These are phyloP conservation scores for Picus viridis DNA, from an alignment of 2,797 vertebrate species.

Conservation along the genomic window DNA sequence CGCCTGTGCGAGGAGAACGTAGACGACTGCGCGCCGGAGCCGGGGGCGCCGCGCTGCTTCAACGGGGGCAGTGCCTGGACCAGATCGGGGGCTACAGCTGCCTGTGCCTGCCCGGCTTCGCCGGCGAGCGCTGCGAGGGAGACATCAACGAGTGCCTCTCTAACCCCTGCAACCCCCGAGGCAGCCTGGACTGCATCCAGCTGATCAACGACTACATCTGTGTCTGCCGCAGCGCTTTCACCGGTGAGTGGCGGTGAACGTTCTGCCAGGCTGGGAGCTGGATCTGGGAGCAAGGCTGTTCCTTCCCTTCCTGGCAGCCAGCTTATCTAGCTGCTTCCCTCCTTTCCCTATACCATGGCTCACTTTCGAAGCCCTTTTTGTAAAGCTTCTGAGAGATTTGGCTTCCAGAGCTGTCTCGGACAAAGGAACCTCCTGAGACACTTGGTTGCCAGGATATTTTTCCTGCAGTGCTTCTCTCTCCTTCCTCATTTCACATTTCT, in stretches of 20 bases:
- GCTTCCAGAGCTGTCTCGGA: slow-evolving; percentile 10
- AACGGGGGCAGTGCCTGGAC: slow-evolving; percentile 86
- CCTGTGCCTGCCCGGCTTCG: slow-evolving; percentile 86
- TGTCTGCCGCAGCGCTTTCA: slow-evolving; percentile 89
- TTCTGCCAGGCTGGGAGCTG: neutral
- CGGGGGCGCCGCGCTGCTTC: slow-evolving; percentile 74
- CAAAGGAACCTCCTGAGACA: slow-evolving; percentile 6
- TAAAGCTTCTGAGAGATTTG: neutral
- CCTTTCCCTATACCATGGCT: neutral
- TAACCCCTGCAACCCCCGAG: slow-evolving; percentile 83
- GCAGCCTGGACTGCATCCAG: slow-evolving; percentile 91
- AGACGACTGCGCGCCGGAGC: slow-evolving; percentile 72
- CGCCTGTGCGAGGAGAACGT: slow-evolving; percentile 79
- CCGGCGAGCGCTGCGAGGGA: slow-evolving; percentile 90
- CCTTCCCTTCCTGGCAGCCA: neutral
- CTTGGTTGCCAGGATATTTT: neutral
- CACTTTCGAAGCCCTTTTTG: neutral
- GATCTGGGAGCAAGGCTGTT: neutral
- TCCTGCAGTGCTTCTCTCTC: neutral
- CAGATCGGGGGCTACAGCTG: slow-evolving; percentile 89
- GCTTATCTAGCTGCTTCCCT: neutral
- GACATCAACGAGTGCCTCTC: slow-evolving; percentile 93
- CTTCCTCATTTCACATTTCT: neutral
- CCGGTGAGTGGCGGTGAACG: slow-evolving; percentile 76
- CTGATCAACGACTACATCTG: slow-evolving; percentile 88